A percentile compares a stretch with the other conserved stretches of the same genome.
Conservation (phyloP, 1,140 invertebrate genomes). For the Neodiprion lecontei region DNA sequence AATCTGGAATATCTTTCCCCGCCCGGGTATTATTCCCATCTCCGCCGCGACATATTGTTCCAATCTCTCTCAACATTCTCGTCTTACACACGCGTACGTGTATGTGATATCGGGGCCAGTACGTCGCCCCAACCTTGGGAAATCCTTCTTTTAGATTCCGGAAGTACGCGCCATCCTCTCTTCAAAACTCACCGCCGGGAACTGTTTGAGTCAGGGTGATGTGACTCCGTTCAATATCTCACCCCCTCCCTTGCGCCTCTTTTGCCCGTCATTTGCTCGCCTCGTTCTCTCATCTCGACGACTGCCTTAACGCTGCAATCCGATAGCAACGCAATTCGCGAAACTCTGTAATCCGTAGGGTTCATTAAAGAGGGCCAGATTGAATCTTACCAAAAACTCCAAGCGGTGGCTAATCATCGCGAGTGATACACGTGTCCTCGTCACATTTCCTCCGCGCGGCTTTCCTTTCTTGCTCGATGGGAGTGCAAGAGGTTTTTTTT, state of each 20-base stretch:
- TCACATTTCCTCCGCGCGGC: neutral
- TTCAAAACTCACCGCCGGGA: neutral
- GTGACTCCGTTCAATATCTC: neutral
- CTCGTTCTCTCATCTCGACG: neutral
- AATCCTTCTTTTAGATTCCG: neutral
- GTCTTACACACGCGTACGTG: neutral
- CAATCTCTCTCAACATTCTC: neutral
- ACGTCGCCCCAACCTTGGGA: neutral
- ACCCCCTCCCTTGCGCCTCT: neutral
- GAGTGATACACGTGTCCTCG: neutral
- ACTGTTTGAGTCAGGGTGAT: neutral
- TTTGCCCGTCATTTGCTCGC: neutral
- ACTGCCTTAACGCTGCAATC: too few species aligned
- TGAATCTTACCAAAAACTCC: neutral
- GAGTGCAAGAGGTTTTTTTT: neutral
- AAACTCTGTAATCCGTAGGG: neutral
- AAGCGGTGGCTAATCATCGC: neutral
- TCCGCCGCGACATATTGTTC: neutral
- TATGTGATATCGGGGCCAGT: neutral
- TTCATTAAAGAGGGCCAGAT: neutral
- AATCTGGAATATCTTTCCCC: too few species aligned
- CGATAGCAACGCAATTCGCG: too few species aligned
- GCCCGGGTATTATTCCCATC: neutral
- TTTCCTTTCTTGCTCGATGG: neutral
- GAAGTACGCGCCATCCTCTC: neutral